Evolutionary conservation across 2,113 vertebrate genomes (phyloP), one percentile per base, ranked within the genome.

Genomic region (Xyrauchen texanus): DNA sequence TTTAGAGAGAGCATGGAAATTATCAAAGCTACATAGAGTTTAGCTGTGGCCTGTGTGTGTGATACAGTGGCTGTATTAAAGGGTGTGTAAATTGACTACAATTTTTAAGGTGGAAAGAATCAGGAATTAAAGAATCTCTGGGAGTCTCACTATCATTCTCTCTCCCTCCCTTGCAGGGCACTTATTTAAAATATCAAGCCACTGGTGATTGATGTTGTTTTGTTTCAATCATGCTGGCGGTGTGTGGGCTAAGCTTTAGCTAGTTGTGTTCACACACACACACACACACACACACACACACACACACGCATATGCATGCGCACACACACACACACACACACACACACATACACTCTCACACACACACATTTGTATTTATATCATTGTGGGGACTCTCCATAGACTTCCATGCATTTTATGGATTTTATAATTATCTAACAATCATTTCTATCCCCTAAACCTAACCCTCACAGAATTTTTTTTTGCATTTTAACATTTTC

Each of bases 181-280:
- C 86, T 89, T 91, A 87, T 91, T 89, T 89, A 88, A 87, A 84
- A 87, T 88, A 84, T 84, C 75, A 60, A 83, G 86, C 87, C 85
- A 66, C 76, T 5, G 76, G 77, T 86, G 89, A 92, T 91, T 90
- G 85, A 91, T 92, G 88, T 88, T 91, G 90, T 90, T 92, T 93
- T 92, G 85, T 84, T 93, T 88, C 87, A 91, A 89, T 90, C 89
- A 88, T 82, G 82, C 77, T 77, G 79, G 79, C 42, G 16, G 21
- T 34, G 85, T 80, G 91, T 88, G 89, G 89, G 88, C 89, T 77
- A 51, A 7, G 15, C 86, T 86, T 80, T 85, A 84, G 81, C 61
- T 77, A 79, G 81, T 78, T 66, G 21, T 34, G 21, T 34, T 34
- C 21, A 3, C 21, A 3, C 21, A 3, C 21, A 46, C 80, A 83